Percentiles rank a stretch among this genome's conserved stretches.
Evolutionary conservation across 2,888 invertebrate species (phyloP).

Genomic region (Eueremaeus valkanovi): DNA sequence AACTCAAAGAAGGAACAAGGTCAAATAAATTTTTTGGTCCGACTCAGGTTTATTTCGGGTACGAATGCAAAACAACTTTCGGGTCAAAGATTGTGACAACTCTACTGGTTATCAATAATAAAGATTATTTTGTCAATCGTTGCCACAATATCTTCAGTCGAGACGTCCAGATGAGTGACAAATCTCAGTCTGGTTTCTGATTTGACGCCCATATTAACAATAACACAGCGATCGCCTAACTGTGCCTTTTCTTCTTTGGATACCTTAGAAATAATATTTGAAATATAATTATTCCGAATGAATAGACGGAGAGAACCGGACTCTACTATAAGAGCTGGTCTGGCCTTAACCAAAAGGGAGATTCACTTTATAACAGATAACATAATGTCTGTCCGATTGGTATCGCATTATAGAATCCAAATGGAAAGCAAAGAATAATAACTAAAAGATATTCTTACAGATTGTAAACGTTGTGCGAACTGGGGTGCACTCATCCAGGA

Average conservation of each 20-base stretch:
- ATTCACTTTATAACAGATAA: too few relatives aligned
- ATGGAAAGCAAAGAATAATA: not conserved
- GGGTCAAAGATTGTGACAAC: too few relatives aligned
- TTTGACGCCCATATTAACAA: not conserved
- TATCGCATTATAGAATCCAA: too few relatives aligned
- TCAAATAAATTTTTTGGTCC: too few relatives aligned
- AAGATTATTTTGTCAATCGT: slow-evolving; percentile 25
- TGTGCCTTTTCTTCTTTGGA: not conserved
- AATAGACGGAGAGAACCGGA: too few relatives aligned
- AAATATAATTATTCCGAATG: slow-evolving; percentile 18
- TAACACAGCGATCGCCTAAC: slow-evolving; percentile 1
- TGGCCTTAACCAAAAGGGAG: too few relatives aligned
- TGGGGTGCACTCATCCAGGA: slow-evolving; percentile 15
- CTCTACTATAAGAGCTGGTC: too few relatives aligned
- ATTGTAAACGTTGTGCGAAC: not conserved
- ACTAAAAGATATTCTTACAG: not conserved
- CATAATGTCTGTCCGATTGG: too few relatives aligned
- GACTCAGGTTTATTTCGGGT: too few relatives aligned
- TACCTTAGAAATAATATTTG: slow-evolving; percentile 13
- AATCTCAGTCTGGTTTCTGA: not conserved
- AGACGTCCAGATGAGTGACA: slow-evolving; percentile 15
- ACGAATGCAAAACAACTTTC: too few relatives aligned
- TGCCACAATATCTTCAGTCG: slow-evolving; percentile 15
- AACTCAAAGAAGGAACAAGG: too few relatives aligned
- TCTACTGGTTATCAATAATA: slow-evolving; percentile 28